Conservation (phyloP, 2,888 invertebrate genomes). For the Tetranychus truncatus region DNA sequence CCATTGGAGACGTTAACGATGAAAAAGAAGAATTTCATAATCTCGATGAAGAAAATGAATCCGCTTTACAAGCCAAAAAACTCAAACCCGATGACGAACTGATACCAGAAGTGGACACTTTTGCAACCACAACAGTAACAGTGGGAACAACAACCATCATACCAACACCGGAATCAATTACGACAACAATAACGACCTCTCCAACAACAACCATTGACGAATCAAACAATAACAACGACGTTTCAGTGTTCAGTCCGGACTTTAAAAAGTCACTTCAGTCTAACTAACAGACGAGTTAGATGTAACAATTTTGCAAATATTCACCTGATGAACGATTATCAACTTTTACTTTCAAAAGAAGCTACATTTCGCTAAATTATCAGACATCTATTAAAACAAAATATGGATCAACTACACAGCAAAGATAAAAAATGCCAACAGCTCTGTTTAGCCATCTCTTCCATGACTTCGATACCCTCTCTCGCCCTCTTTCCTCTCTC, state of each 20-base stretch:
- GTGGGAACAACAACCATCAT: neutral
- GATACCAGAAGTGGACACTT: neutral
- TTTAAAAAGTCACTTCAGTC: neutral
- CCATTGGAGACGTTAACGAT: neutral
- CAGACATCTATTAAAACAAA: neutral
- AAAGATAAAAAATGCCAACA: neutral
- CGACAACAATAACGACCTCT: slow-evolving; percentile 5
- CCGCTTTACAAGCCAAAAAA: neutral
- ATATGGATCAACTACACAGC: neutral
- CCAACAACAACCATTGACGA: slow-evolving; percentile 1
- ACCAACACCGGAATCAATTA: neutral
- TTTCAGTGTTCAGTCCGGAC: neutral
- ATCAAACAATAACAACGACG: neutral
- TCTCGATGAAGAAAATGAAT: neutral
- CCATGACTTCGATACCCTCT: neutral
- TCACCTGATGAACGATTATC: no score
- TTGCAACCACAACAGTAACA: neutral
- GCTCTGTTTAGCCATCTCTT: neutral
- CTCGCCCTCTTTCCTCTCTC: neutral
- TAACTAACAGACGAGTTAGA: no score
- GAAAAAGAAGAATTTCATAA: neutral
- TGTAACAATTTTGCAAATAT: no score
- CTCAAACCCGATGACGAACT: neutral
- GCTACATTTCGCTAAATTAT: neutral
- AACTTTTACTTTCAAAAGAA: no score